phyloP scores from a whole-genome alignment of 2,888 invertebrate genomes.

The Anoplius nigerrimus region DNA sequence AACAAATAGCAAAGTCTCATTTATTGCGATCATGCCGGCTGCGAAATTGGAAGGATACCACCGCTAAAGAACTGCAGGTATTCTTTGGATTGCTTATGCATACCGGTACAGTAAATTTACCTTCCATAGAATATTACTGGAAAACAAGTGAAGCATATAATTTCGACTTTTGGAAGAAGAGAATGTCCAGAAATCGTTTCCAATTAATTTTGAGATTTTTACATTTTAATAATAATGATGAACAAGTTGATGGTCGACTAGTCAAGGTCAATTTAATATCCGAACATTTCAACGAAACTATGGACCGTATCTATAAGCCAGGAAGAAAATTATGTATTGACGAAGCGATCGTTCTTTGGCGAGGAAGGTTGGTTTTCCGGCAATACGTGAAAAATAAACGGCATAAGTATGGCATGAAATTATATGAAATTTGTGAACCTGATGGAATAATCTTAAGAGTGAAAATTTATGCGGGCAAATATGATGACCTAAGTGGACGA shows the following conservation, averaged over 20 bases:
- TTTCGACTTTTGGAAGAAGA: conserved; percentile 13
- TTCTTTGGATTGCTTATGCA: not conserved
- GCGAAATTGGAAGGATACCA: conserved; percentile 14
- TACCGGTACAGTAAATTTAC: conserved; percentile 14
- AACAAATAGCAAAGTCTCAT: conserved; percentile 17
- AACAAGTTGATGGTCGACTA: conserved; percentile 16
- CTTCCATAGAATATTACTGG: conserved; percentile 13
- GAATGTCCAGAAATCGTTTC: conserved; percentile 16
- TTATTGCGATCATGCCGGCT: conserved; percentile 14
- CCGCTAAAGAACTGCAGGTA: conserved; percentile 14
- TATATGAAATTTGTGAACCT: conserved; percentile 8
- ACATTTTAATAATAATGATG: conserved; percentile 14
- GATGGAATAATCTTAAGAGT: not conserved
- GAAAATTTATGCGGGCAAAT: conserved; percentile 13
- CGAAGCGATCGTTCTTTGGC: conserved; percentile 4
- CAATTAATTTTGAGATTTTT: conserved; percentile 16
- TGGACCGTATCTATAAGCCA: conserved; percentile 16
- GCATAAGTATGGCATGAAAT: too few species aligned
- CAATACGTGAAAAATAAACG: conserved; percentile 3
- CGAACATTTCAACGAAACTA: conserved; percentile 12
- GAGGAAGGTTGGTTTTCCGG: conserved; percentile 3
- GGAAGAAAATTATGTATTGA: conserved; percentile 1
- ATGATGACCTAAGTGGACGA: conserved; percentile 13
- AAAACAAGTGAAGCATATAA: conserved; percentile 14
- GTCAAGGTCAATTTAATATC: conserved; percentile 13